A percentile compares a stretch with the other conserved stretches of the same genome.
These are phyloP conservation scores for Aegotheles bennettii DNA, from an alignment of 2,113 vertebrate species.

Conservation along the genomic window DNA sequence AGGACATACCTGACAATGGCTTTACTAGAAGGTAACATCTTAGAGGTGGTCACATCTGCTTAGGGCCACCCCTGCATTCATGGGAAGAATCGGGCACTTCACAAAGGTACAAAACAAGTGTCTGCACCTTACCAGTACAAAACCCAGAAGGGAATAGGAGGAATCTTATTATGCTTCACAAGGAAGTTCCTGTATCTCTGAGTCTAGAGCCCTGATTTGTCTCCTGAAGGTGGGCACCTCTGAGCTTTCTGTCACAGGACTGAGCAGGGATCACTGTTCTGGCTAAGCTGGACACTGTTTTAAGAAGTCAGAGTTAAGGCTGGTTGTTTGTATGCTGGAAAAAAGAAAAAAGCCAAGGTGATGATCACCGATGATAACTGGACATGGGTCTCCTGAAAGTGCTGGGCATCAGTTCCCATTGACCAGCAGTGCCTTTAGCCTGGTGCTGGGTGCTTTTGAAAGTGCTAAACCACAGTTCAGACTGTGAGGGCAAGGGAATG, in stretches of 20 bases:
- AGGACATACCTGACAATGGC: neutral
- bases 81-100: neutral
- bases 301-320: neutral
- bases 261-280: neutral
- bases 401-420: neutral
- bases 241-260: neutral
- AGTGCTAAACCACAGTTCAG: neutral
- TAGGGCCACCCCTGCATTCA: accelerated
- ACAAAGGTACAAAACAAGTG: neutral
- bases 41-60: neutral
- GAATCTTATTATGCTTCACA: neutral
- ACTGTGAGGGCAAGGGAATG: neutral
- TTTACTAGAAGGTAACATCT: neutral
- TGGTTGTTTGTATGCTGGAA: neutral
- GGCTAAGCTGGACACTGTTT: neutral
- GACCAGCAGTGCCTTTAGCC: neutral
- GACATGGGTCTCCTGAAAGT: neutral
- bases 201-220: neutral
- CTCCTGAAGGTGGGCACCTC: neutral
- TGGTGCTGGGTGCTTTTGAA: neutral
- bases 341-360: too few species aligned
- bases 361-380: neutral
- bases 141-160: neutral
- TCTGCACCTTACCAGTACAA: neutral
- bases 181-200: neutral